Evolutionary conservation across 2,113 vertebrate genomes (phyloP).

Genomic region (pig (Sus scrofa)): DNA sequence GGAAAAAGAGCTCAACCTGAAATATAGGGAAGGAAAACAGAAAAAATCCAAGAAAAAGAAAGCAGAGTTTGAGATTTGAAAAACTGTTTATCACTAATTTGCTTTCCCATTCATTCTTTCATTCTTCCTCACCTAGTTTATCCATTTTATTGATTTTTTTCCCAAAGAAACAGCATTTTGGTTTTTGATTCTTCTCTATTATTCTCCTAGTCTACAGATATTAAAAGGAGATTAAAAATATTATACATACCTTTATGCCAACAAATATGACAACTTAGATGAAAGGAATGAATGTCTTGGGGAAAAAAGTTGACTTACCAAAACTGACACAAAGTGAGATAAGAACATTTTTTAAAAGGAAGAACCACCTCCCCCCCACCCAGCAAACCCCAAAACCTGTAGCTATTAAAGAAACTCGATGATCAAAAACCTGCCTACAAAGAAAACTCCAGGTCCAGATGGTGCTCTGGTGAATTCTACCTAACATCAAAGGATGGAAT

Average conservation of each 20-base stretch:
- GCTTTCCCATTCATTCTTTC: neutral
- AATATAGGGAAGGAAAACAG: neutral
- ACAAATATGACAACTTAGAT: slow-evolving; percentile 13
- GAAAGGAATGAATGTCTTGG: neutral
- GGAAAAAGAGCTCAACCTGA: neutral
- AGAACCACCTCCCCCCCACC: too few species aligned
- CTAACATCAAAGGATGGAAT: neutral
- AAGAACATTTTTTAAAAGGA: neutral
- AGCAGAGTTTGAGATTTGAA: neutral
- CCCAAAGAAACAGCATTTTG: neutral
- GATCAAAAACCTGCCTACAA: neutral
- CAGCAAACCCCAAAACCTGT: neutral
- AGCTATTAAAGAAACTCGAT: neutral
- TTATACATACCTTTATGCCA: neutral
- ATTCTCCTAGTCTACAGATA: neutral
- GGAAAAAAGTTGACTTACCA: neutral
- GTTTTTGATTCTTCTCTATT: neutral
- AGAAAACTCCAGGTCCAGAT: neutral
- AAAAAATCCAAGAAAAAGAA: neutral
- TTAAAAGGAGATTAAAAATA: slow-evolving; percentile 1
- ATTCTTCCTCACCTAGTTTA: neutral
- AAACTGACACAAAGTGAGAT: neutral
- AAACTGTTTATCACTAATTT: neutral
- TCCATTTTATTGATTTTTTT: neutral
- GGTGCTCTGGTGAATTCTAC: neutral